phyloP scores from a whole-genome alignment of 64 coral and sea anemone genomes.

The Montipora efflorescens region DNA sequence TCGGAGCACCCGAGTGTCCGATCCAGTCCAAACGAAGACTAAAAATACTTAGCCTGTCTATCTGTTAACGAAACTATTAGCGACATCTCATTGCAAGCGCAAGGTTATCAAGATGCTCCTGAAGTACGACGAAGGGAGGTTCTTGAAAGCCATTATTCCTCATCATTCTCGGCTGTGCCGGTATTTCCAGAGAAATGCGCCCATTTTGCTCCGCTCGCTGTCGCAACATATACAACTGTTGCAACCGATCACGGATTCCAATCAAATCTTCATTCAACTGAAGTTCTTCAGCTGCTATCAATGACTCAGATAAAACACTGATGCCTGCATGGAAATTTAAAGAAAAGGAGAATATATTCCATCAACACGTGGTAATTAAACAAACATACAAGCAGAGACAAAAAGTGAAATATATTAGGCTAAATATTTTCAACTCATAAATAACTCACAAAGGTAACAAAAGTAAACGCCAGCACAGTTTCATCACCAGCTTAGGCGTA shows the following conservation, averaged over 20 bases:
- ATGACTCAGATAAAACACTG: background rate
- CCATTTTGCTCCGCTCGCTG: background rate
- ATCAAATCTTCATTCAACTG: constrained; percentile 13
- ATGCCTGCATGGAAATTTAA: background rate
- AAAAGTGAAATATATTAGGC: too few species aligned
- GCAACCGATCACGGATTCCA: constrained; percentile 5
- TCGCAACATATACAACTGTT: background rate
- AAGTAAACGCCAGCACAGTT: too few species aligned
- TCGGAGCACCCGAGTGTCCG: too few species aligned
- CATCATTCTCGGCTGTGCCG: background rate
- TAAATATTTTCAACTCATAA: too few species aligned
- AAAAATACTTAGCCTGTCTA: too few species aligned
- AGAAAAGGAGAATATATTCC: background rate
- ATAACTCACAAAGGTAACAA: too few species aligned
- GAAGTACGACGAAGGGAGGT: background rate
- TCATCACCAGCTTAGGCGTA: too few species aligned
- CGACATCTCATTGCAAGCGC: background rate
- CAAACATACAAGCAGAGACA: too few species aligned
- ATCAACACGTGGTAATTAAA: too few species aligned
- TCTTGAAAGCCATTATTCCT: constrained; percentile 2
- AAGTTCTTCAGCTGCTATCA: constrained; percentile 3
- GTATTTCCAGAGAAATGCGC: background rate
- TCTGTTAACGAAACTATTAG: too few species aligned
- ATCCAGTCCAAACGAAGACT: too few species aligned
- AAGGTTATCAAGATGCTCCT: background rate